Evolutionary conservation across 1,140 invertebrate genomes (phyloP).

Genomic region (Medauroidea extradentata): DNA sequence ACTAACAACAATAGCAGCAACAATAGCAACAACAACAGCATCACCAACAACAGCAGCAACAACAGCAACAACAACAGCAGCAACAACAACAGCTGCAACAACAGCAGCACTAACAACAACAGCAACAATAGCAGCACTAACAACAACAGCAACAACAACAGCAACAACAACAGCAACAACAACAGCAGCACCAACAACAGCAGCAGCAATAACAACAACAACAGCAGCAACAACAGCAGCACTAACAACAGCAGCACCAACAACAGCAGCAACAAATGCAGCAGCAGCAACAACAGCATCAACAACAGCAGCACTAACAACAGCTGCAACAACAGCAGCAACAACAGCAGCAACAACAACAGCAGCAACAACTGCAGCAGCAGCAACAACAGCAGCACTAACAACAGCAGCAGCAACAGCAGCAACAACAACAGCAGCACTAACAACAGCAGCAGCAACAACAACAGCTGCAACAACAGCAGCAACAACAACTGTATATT

Average conservation of each 20-base stretch:
- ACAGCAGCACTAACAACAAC: background rate
- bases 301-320: background rate
- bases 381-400: background rate
- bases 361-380: background rate
- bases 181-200: no score
- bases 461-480: background rate
- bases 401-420: background rate
- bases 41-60: background rate
- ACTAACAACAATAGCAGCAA: no score
- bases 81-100: background rate
- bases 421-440: background rate
- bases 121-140: background rate
- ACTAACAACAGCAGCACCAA: no score
- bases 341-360: background rate
- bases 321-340: background rate
- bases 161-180: background rate
- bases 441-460: background rate
- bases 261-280: no score
- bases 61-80: background rate
- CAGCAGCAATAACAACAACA: background rate
- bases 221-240: background rate
- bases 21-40: background rate
- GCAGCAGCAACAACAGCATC: background rate
- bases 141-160: no score
- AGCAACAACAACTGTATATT: background rate